phyloP scores from a whole-genome alignment of 2,888 invertebrate genomes.

The Drosophila meridiana region DNA sequence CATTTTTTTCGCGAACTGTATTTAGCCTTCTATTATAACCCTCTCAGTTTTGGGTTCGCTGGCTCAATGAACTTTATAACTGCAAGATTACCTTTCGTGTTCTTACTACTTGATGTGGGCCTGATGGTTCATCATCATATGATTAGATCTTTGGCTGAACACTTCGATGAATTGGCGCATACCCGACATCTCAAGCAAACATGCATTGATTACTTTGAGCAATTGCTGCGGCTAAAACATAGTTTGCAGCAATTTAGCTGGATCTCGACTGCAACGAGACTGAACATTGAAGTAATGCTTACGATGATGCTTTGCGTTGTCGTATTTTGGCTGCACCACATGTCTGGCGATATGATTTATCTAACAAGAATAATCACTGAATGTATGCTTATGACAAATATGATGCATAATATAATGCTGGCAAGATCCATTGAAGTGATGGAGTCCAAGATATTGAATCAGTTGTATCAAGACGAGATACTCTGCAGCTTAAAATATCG shows the following conservation, averaged over 20 bases:
- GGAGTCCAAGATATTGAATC: slow-evolving; percentile 19
- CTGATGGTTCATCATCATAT: slow-evolving; percentile 3
- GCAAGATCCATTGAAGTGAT: slow-evolving; percentile 7
- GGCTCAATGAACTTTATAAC: background rate
- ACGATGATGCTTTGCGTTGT: background rate
- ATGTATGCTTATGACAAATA: background rate
- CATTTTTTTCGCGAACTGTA: slow-evolving; percentile 2
- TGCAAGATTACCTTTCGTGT: background rate
- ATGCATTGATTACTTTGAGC: slow-evolving; percentile 9
- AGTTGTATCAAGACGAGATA: slow-evolving; percentile 13
- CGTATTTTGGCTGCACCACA: background rate
- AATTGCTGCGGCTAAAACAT: background rate
- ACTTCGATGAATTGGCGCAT: background rate
- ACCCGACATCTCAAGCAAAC: background rate
- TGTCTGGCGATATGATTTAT: background rate
- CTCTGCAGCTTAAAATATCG: background rate
- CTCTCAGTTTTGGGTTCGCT: background rate
- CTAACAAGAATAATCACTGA: background rate
- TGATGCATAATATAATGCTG: background rate
- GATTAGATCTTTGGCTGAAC: background rate
- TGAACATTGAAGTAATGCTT: background rate
- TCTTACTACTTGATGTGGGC: background rate
- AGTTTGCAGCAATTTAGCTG: slow-evolving; percentile 4
- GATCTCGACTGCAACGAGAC: background rate
- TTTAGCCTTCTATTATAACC: background rate